phyloP scores from a whole-genome alignment of 2,113 vertebrate genomes.

The Tupaia chinensis region DNA sequence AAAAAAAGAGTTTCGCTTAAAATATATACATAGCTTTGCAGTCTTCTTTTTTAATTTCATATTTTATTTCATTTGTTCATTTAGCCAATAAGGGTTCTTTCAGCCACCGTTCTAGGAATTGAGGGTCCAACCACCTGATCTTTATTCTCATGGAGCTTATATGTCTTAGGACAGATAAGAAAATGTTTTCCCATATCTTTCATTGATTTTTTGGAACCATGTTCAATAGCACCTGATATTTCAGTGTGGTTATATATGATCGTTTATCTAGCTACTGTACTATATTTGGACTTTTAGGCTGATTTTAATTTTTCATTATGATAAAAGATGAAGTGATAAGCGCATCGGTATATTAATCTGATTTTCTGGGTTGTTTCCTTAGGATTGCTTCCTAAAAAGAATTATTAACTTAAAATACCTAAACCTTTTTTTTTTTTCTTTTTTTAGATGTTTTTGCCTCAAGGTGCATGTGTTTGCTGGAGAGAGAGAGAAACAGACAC shows the following conservation, averaged over 20 bases:
- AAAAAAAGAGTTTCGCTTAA: conserved; percentile 45
- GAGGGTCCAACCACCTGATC: not conserved
- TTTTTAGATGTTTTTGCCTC: too few relatives aligned
- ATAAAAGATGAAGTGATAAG: not conserved
- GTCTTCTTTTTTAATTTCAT: not conserved
- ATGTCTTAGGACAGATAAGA: not conserved
- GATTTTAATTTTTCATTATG: conserved; percentile 7
- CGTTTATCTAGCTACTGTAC: not conserved
- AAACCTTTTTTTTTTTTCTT: not conserved
- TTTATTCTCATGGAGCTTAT: not conserved
- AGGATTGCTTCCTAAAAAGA: conserved; percentile 1
- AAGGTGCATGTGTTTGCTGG: too few relatives aligned
- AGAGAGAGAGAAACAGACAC: too few relatives aligned
- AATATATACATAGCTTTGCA: conserved; percentile 9
- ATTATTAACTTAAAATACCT: not conserved
- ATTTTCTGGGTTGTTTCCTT: conserved; percentile 23
- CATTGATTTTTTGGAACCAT: not conserved
- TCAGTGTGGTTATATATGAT: not conserved
- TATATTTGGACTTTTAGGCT: not conserved
- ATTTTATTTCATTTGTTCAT: not conserved
- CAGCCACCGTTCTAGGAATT: not conserved
- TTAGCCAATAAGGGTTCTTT: not conserved
- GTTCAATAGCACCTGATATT: not conserved
- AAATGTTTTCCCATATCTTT: not conserved
- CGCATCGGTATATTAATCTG: not conserved